Evolutionary conservation across 2,888 invertebrate genomes (phyloP), one percentile per base, ranked within the genome.

Genomic region (Calliopum simillimum): DNA sequence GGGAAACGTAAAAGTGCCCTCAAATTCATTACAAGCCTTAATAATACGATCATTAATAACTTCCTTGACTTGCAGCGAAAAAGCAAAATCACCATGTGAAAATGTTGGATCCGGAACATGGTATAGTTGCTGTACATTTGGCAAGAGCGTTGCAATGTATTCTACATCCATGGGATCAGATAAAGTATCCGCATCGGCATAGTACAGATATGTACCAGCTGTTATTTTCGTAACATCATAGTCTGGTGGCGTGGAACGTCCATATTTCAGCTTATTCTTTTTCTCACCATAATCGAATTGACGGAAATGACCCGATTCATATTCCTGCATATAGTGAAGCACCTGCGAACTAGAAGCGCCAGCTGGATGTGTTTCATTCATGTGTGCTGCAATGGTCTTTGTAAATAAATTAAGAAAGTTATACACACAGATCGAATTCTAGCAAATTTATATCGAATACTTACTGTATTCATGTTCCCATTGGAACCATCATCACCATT

Each of bases 151-250:
- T 3, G 71, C 72, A 65, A 83, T 44, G 0, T 74, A 71, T 6
- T 71, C 55, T 0, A 83, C 79, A 68, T 84, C 83, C 44, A 71
- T 73, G 0, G 82, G 80, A 69, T 87, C 84, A 0, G 91, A 86
- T 4, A 93, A 76, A 82, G 86, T 87, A 68, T 79, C 79, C 8
- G 72, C 67, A 1, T n/a, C 6, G 77, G 90, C 88, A 74, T 85
- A 89, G 75, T 88, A 88, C 16, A 90, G 75, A 8, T 86, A 86
- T 13, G 89, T 84, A 0, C 88, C 88, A 1, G 86, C 83, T 6
- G 82, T 87, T 1, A 89, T 76, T 14, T 80, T 85, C 4, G 80
- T 79, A 25, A 89, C 71, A 56, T 87, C 80, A 78, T 89, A 89
- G 0, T 82, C 79, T 0, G 89, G 89, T 1, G 82, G 88, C 0